phyloP scores from a whole-genome alignment of 2,888 invertebrate genomes.

The Geotrupes spiniger region DNA sequence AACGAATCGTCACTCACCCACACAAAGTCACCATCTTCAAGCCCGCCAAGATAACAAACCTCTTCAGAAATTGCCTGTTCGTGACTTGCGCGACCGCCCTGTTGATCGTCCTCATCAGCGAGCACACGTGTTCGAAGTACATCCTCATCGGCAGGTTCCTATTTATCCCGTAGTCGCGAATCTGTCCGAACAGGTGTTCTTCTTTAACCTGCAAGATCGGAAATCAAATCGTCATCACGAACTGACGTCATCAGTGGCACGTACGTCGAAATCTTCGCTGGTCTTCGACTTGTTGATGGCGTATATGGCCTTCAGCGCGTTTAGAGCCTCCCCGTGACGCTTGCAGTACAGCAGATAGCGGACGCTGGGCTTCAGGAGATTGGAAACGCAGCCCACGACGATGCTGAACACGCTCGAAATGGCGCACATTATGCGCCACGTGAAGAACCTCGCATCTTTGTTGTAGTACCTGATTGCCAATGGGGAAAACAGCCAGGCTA shows the following conservation, averaged over 20 bases:
- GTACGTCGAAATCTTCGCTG: slow-evolving; percentile 44
- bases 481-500: slow-evolving; percentile 19
- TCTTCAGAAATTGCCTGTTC: slow-evolving; percentile 10
- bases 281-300: slow-evolving; percentile 52
- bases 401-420: slow-evolving; percentile 45
- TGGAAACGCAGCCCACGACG: slow-evolving; percentile 45
- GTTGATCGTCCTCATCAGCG: slow-evolving; percentile 14
- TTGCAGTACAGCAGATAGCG: slow-evolving; percentile 46
- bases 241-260: neutral
- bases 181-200: slow-evolving; percentile 13
- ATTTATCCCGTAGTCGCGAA: slow-evolving; percentile 21
- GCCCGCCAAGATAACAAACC: slow-evolving; percentile 11
- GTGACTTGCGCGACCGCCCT: slow-evolving; percentile 11
- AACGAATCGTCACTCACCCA: slow-evolving; percentile 16
- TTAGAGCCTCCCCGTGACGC: slow-evolving; percentile 42
- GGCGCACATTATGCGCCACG: slow-evolving; percentile 50
- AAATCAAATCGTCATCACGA: neutral
- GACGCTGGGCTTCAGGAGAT: slow-evolving; percentile 50
- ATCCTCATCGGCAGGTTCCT: slow-evolving; percentile 16
- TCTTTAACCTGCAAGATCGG: slow-evolving; percentile 18
- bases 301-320: slow-evolving; percentile 49
- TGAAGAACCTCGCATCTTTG: slow-evolving; percentile 29
- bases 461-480: slow-evolving; percentile 12
- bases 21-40: slow-evolving; percentile 15
- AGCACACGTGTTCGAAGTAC: slow-evolving; percentile 19